Base-by-base conservation (phyloP, 2,888 invertebrate species). In the Platycnemis pennipes region DNA sequence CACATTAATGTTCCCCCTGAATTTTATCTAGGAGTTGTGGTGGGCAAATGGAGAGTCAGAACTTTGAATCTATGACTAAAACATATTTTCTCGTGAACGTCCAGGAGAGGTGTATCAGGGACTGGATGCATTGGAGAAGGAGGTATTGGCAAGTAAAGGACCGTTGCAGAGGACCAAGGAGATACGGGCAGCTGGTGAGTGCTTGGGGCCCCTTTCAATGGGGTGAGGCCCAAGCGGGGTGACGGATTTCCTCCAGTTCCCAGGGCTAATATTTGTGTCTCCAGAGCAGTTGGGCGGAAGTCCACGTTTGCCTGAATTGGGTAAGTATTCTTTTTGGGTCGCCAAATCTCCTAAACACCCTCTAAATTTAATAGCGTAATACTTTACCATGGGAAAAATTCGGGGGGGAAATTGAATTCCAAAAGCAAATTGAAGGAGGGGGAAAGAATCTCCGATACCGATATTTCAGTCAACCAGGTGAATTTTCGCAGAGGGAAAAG, bases 211-310 rank as follows among this genome's bases (percentile, higher is more conserved):
- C 63, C 26, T 63, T 63, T 63, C 5, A 63, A 63, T 26, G 63
- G 63, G n/a, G 26, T 63, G 63, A 26, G 63, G 22, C 5, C 7
- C 26, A 7, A n/a, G 26, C 63, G 8, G 26, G n/a, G 63, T 63
- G 63, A 63, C 5, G 22, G 22, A 22, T n/a, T 63, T 63, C 63
- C 63, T 63, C 26, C 63, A 26, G 22, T 26, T 63, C 63, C 26
- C 63, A 63, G 63, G 26, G 63, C 63, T 63, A 63, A 63, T 63
- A 63, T 63, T 63, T 63, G 63, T n/a, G 63, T 26, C 63, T n/a
- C 63, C 1, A 26, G 63, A 63, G 63, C 63, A 63, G 63, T 63
- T 63, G 63, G 63, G 26, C 63, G 63, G 63, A 63, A 63, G 63
- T 63, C 63, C 26, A 13, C 63, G 26, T 22, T 63, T 22, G 63